Conservation (phyloP, 2,888 invertebrate species). For the Epistrophe grossulariae region DNA sequence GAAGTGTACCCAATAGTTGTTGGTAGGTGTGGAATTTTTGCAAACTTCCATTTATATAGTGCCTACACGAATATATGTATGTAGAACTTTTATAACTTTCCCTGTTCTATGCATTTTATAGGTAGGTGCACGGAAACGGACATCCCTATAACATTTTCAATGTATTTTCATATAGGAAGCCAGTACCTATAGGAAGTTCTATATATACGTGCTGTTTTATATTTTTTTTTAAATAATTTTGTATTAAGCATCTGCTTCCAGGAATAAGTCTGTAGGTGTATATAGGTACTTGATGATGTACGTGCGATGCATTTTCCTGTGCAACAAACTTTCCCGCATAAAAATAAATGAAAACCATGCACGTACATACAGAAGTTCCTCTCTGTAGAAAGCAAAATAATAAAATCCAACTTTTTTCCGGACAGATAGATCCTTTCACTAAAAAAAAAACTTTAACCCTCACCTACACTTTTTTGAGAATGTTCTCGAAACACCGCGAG, state of each 20-base stretch:
- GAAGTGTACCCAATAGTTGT: background rate
- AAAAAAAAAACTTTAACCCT: background rate
- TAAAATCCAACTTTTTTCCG: constrained; percentile 37
- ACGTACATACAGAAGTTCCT: constrained; percentile 4
- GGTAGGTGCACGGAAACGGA: constrained; percentile 1
- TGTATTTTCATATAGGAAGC: constrained; percentile 9
- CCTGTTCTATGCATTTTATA: background rate
- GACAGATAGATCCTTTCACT: constrained; percentile 45
- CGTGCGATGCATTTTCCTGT: constrained; percentile 55
- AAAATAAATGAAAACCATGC: constrained; percentile 17
- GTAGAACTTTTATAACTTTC: constrained; percentile 44
- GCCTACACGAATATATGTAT: constrained; percentile 9
- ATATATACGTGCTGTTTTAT: background rate
- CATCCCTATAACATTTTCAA: constrained; percentile 13
- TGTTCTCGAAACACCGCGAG: constrained; percentile 21
- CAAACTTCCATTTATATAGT: constrained; percentile 6
- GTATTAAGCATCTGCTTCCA: constrained; percentile 39
- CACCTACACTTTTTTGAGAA: background rate
- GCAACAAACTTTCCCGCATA: constrained; percentile 52
- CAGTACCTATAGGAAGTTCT: background rate
- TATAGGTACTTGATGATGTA: background rate
- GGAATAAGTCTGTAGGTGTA: background rate
- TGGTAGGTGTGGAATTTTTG: constrained; percentile 12
- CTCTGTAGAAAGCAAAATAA: constrained; percentile 12
- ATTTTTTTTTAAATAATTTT: constrained; percentile 15